phyloP scores from a whole-genome alignment of 2,797 vertebrate species.

The Cryptoblepharus egeriae region DNA sequence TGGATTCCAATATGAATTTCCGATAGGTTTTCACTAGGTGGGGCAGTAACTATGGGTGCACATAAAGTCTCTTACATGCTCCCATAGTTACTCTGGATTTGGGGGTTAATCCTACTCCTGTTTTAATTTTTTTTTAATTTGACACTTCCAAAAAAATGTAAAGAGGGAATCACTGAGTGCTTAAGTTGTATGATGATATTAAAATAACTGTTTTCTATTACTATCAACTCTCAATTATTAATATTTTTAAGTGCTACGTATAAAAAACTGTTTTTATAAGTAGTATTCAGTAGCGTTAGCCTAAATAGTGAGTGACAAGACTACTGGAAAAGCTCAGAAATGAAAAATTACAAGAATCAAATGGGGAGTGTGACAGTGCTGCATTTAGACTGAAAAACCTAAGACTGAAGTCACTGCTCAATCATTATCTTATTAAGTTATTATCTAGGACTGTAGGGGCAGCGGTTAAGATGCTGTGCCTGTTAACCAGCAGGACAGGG shows the following conservation, averaged over 20 bases:
- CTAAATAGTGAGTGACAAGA: too few relatives aligned
- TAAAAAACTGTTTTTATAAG: not conserved
- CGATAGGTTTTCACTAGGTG: too few relatives aligned
- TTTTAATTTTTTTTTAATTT: not conserved
- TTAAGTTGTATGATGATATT: not conserved
- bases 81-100: too few relatives aligned
- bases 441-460: too few relatives aligned
- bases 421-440: too few relatives aligned
- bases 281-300: too few relatives aligned
- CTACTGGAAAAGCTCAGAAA: not conserved
- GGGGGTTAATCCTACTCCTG: not conserved
- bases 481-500: too few relatives aligned
- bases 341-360: not conserved
- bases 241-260: not conserved
- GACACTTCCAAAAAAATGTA: not conserved
- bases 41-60: too few relatives aligned
- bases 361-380: not conserved
- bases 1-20: too few relatives aligned
- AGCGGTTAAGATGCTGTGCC: too few relatives aligned
- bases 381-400: not conserved
- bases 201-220: not conserved
- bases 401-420: not conserved
- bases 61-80: too few relatives aligned
- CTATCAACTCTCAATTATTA: not conserved
- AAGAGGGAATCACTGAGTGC: not conserved